Base-by-base conservation (phyloP, 2,888 invertebrate genomes). In the Osedax frankpressi region DNA sequence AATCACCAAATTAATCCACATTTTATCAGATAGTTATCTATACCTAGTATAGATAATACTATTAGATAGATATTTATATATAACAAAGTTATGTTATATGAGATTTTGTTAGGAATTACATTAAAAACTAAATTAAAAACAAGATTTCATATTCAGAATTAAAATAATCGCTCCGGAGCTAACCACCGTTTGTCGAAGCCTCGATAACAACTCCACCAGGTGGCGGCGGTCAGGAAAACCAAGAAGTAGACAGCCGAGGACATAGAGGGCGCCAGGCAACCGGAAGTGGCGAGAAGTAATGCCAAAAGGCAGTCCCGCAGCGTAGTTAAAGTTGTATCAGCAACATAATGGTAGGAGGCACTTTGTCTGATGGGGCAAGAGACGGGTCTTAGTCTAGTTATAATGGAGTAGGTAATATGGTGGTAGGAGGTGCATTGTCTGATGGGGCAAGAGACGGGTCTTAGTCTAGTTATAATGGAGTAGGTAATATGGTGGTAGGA, bases 181-280 rank as follows among this genome's bases (percentile, higher is more conserved):
- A 11, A 44, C 44, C 44, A 44, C 19, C 44, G 44, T 28, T 69
- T 69, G 78, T 89, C 88, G 75, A 94, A 86, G 75, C 90, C 88
- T 79, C 88, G 88, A 81, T 91, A 91, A 79, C 91, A 89, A 27
- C 93, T 89, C 83, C 83, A 82, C 78, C 81, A 78, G 1, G 93
- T 93, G 74, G 92, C 90, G 28, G 91, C 88, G 24, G 88, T 88
- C 81, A 96, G 87, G 84, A 95, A 95, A 74, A 90, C 87, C 73
- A 94, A 81, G 85, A 92, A 94, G 85, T 96, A 95, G 67, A 94
- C 87, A 11, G 90, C 91, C 62, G 91, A 91, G 27, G 90, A 89
- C 30, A 92, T 86, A 73, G 93, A 92, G 0, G 95, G 95, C 65
- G 90, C 88, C 81, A 93, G 86, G 75, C 91, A 89, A 0, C 91